Base-by-base conservation (phyloP, 2,113 vertebrate genomes). In the Rhinoderma darwinii region DNA sequence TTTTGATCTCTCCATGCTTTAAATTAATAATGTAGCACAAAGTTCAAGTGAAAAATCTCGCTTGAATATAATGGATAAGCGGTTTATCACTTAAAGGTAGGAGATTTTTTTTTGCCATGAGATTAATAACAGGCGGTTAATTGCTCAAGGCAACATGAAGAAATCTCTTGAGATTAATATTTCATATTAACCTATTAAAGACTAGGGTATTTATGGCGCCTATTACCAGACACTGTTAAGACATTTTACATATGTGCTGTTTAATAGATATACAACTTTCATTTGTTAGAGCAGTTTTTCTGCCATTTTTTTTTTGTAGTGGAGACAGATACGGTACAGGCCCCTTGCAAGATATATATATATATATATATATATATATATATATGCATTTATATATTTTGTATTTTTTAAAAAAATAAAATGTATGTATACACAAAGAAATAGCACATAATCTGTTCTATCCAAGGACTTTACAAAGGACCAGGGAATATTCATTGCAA, bases 41-140 rank as follows among this genome's bases (percentile, higher is more conserved):
- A 72, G 68, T 72, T 72, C 32, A 72, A 72, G 68, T 72, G 37
- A 70, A 72, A 41, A 72, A 72, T 72, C 68, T 41, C 68, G 8
- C 39, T 20, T 11, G 37, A 72, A 20, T 72, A 32, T 11, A 20
- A 39, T 72, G 37, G 32, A 41, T 72, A 39, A 72, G 68, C 20
- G 8, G 5, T 41, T 72, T 20, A 72, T 72, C 68, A 39, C 68
- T 41, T 39, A 25, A 72, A 72, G 68, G 68, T 72, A 25, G 6
- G 20, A 25, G 32, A 10, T 20, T 70, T 35, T 37, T 70, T 70
- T n/a, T 32, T 5, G 3, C 30, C 35, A 37, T 37, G 32, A 68
- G 68, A 39, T 72, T 72, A 72, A 41, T 41, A 25, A 72, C 20
- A 17, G 68, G 35, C 9, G 15, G 68, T 7, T 72, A 72, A 72